Evolutionary conservation across 1,140 invertebrate species (phyloP).

Genomic region (Ptiloglossa arizonensis): DNA sequence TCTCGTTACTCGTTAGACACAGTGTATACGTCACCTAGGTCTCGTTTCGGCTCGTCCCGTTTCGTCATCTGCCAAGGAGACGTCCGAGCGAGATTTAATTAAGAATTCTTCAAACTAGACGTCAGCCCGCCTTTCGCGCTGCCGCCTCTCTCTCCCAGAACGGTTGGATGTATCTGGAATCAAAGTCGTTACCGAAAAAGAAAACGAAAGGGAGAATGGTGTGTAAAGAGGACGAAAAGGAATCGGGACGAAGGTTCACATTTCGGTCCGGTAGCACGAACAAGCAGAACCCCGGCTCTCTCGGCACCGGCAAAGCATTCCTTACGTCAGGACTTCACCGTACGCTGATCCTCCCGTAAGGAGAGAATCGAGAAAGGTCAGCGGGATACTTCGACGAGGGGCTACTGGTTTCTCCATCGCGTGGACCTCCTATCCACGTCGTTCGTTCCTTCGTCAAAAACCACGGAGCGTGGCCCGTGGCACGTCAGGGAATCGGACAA

Average conservation of each 20-base stretch:
- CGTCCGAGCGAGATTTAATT: conserved; percentile 48
- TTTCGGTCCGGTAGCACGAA: conserved; percentile 57
- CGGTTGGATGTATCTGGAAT: conserved; percentile 53
- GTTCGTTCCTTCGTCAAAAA: conserved; percentile 62
- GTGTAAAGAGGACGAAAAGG: conserved; percentile 18
- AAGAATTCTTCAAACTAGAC: conserved; percentile 62
- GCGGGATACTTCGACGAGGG: conserved; percentile 75
- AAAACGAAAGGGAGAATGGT: not conserved
- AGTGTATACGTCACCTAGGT: not conserved
- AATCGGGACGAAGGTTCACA: conserved; percentile 30
- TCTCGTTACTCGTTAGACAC: not conserved
- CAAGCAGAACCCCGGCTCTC: conserved; percentile 38
- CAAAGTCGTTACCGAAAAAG: conserved; percentile 53
- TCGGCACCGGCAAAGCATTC: conserved; percentile 76
- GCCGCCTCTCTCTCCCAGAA: conserved; percentile 9
- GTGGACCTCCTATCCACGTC: conserved; percentile 35
- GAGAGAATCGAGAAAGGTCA: conserved; percentile 73
- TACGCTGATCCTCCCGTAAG: conserved; percentile 63
- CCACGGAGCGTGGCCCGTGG: conserved; percentile 38
- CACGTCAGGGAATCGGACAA: conserved; percentile 40
- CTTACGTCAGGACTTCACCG: conserved; percentile 71
- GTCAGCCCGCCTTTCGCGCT: conserved; percentile 43
- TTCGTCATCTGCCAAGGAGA: not conserved
- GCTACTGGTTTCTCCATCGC: conserved; percentile 74
- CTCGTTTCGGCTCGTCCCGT: not conserved